Evolutionary conservation across 2,888 invertebrate genomes (phyloP), one percentile per base, ranked within the genome.

Genomic region (Eristalis pertinax): DNA sequence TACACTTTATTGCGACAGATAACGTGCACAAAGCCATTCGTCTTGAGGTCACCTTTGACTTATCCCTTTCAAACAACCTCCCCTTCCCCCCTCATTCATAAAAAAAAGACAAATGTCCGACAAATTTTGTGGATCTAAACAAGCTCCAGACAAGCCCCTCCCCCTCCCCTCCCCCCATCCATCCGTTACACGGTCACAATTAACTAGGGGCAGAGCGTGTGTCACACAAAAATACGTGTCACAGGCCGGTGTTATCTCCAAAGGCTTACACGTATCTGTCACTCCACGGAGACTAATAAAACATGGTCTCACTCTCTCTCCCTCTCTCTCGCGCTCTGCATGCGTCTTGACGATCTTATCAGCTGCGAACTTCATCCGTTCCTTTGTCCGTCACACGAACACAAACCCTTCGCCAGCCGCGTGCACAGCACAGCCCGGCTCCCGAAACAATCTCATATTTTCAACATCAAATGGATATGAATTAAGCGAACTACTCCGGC

Each of bases 391-490:
- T 32, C 19, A 19, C 19, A 50, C 50, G 50, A 50, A 50, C 43
- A 5, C 64, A 24, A 50, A 58, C 41, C 60, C 75, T 56, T 50
- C 60, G 56, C 35, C 38, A 38, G 38, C 13, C 10, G 10, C 13
- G 32, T 13, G 56, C 13, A 38, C 38, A 15, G 50, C 56, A 29
- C 56, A n/a, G 11, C 38, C 2, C 24, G 22, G 56, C 43, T 24
- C 65, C 24, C n/a, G 35, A 56, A 80, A 65, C 85, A 82, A 75
- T 83, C 74, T 86, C 86, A 83, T 83, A 83, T 75, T 75, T 86
- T 63, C 50, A 58, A 70, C 78, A 75, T 22, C 78, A 67, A 86
- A 67, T 75, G 78, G 78, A 72, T 75, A 86, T 86, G 83, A 86
- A 83, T 86, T 86, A 78, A 83, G 63, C 67, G 70, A 86, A 86